Percentiles rank a stretch among this genome's conserved stretches.
Evolutionary conservation across 2,888 invertebrate genomes (phyloP).

Genomic region (Macrophya annulata): DNA sequence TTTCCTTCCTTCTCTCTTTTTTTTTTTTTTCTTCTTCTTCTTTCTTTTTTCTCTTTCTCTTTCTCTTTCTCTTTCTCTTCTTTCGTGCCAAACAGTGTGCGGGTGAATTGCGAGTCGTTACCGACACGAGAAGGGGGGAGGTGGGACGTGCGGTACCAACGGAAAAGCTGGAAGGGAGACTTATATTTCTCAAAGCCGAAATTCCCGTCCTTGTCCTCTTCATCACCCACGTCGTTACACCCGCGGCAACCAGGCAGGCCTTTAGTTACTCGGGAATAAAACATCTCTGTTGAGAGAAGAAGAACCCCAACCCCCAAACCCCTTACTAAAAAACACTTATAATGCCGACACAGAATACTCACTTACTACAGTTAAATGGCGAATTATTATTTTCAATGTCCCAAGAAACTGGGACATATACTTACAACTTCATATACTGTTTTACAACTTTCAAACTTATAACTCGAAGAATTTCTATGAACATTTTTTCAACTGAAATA

Average conservation of each 20-base stretch:
- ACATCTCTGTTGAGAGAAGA: not conserved
- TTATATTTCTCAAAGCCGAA: conserved; percentile 30
- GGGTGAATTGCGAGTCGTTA: conserved; percentile 50
- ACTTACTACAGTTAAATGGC: not conserved
- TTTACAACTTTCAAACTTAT: not conserved
- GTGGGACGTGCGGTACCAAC: not conserved
- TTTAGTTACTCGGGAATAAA: conserved; percentile 12
- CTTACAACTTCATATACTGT: not conserved
- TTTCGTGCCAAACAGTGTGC: not conserved
- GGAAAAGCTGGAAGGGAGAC: conserved; percentile 38
- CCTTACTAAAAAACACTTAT: not conserved
- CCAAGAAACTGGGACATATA: not conserved
- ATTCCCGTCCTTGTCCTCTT: conserved; percentile 45
- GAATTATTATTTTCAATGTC: not conserved
- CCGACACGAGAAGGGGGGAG: not conserved
- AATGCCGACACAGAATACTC: not conserved
- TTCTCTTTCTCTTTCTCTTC: not conserved
- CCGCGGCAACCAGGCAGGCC: not conserved
- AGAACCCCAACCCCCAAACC: not conserved
- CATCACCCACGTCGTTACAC: conserved; percentile 27
- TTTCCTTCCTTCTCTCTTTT: not conserved
- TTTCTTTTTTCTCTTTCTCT: not conserved
- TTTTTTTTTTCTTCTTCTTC: not conserved
- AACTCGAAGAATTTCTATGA: not conserved
- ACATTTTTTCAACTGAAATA: not conserved